Evolutionary conservation across 2,797 vertebrate genomes (phyloP), one percentile per base, ranked within the genome.

Genomic region (Hafferia zeledoni): DNA sequence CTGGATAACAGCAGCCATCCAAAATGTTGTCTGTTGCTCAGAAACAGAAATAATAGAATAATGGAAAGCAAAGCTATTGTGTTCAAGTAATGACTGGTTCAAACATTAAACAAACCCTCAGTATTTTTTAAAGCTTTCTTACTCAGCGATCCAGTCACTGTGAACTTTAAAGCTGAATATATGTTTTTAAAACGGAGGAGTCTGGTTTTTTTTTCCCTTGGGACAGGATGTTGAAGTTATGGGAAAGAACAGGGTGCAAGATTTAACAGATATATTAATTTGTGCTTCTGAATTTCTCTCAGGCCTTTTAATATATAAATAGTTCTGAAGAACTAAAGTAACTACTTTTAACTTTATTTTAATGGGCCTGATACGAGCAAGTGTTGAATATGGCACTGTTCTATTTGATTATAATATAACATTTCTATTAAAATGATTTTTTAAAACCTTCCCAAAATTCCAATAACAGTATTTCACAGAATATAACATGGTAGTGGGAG

Each of bases 341-440:
- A 88, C 60, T 89, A 68, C 46, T 33, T 92, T 92, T 79, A 79
- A 91, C 80, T 83, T 72, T 67, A 71, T 93, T 92, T 92, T 81
- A 91, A 94, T 87, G 61, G 88, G 17, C 64, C 31, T 33, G 65
- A 69, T 65, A 77, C 41, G 56, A 81, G 80, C 31, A 69, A 83
- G n/a, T 57, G 71, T 57, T 49, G 70, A 65, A 87, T 76, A 89
- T 60, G 44, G 24, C 50, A 79, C 35, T 79, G 39, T 92, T 83
- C 60, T 91, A 63, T 5, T 91, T 78, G 85, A 96, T 97, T 87
- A 53, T 83, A 87, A 96, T 84, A 93, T 83, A 89, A 80, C 47
- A 76, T 95, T 96, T 92, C 90, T 90, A 92, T 95, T 95, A 95
- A 93, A 96, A 96, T 81, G n/a, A 89, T 95, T 95, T 96, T 96